These are phyloP conservation scores for Vultur gryphus DNA, from an alignment of 2,797 vertebrate species.

Conservation along the genomic window DNA sequence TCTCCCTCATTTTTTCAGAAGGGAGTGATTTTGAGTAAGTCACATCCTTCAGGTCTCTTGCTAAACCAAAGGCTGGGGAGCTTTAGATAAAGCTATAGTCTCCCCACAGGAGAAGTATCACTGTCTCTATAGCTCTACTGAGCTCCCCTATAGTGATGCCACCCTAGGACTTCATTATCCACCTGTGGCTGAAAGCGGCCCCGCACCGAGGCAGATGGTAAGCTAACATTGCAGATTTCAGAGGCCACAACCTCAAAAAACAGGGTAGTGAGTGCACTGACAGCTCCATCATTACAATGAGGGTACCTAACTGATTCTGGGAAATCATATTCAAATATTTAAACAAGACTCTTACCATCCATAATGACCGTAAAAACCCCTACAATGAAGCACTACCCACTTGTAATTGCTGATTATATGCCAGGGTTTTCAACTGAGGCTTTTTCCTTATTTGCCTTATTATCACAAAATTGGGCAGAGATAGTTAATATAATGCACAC, in stretches of 20 bases:
- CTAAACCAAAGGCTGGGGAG: background rate
- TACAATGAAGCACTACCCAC: slow-evolving; percentile 8
- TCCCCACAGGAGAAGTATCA: background rate
- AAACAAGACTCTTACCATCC: slow-evolving; percentile 40
- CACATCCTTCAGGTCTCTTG: background rate
- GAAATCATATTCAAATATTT: slow-evolving; percentile 63
- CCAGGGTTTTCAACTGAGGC: slow-evolving; percentile 40
- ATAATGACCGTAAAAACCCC: slow-evolving; percentile 28
- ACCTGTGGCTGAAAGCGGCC: background rate
- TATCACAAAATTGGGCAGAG: slow-evolving; percentile 52
- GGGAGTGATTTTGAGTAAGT: background rate
- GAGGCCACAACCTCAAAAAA: slow-evolving; percentile 1
- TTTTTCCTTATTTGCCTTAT: slow-evolving; percentile 61
- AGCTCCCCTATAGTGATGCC: background rate
- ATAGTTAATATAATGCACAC: slow-evolving; percentile 43
- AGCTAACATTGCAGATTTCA: background rate
- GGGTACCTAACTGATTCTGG: slow-evolving; percentile 26
- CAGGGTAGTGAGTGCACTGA: background rate
- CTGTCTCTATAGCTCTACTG: background rate
- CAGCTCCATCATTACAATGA: slow-evolving; percentile 15
- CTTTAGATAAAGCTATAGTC: background rate
- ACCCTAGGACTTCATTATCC: background rate
- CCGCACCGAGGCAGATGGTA: background rate
- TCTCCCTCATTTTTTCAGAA: background rate
- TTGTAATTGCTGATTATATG: slow-evolving; percentile 30